Evolutionary conservation across 2,797 vertebrate genomes (phyloP).

Genomic region (Halcyon badia): DNA sequence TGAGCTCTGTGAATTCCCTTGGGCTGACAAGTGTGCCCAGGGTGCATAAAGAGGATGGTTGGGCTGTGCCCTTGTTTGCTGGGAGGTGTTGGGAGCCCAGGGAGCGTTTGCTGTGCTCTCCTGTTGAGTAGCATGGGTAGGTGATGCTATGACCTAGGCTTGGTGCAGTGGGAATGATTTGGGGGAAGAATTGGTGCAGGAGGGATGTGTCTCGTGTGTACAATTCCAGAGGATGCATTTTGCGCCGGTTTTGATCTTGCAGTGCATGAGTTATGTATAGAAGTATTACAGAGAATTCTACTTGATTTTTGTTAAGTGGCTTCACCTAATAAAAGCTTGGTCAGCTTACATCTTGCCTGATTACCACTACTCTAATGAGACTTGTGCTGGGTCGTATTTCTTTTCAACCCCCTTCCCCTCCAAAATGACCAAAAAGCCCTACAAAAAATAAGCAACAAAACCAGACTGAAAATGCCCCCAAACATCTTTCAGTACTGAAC

Average conservation of each 20-base stretch:
- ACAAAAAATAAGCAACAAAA: background rate
- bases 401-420: background rate
- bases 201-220: background rate
- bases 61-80: background rate
- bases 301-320: background rate
- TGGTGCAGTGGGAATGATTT: background rate
- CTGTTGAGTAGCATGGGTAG: background rate
- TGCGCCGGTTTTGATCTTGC: background rate
- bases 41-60: background rate
- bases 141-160: background rate
- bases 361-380: background rate
- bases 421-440: background rate
- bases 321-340: background rate
- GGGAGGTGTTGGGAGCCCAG: background rate
- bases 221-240: background rate
- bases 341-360: background rate
- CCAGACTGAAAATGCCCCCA: background rate
- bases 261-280: background rate
- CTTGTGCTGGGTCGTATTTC: background rate
- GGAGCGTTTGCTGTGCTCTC: background rate
- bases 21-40: background rate
- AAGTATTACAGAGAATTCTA: background rate
- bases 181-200: background rate
- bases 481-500: background rate
- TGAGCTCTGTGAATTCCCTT: background rate